These are phyloP conservation scores for Diorhabda carinulata DNA, from an alignment of 1,140 invertebrate species.

Conservation along the genomic window DNA sequence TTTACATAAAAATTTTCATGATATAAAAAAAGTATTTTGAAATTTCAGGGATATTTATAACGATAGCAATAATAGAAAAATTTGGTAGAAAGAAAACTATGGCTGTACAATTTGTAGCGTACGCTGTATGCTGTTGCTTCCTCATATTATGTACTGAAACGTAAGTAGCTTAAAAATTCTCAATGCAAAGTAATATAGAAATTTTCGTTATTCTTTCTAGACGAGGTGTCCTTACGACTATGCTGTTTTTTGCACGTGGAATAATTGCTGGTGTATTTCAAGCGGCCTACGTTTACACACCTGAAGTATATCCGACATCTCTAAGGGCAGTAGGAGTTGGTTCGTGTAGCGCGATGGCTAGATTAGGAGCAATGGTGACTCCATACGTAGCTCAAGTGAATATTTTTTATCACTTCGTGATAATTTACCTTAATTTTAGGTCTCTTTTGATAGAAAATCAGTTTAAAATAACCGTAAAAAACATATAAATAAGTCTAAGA, in stretches of 20 bases:
- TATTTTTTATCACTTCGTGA: neutral
- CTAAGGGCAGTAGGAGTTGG: conserved; percentile 83
- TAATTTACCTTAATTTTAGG: no score
- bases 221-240: conserved; percentile 73
- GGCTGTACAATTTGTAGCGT: conserved; percentile 88
- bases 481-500: no score
- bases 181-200: neutral
- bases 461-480: no score
- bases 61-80: conserved; percentile 86
- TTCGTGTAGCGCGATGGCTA: conserved; percentile 83
- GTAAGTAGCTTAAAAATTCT: conserved; percentile 52
- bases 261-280: conserved; percentile 93
- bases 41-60: conserved; percentile 79
- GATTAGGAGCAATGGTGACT: conserved; percentile 88
- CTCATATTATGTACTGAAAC: conserved; percentile 72
- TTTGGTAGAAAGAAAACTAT: conserved; percentile 91
- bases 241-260: conserved; percentile 85
- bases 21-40: no score
- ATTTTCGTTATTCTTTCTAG: conserved; percentile 50
- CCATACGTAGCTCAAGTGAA: conserved; percentile 88
- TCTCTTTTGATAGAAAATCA: no score
- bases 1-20: no score
- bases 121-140: conserved; percentile 75
- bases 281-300: conserved; percentile 93
- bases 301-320: conserved; percentile 91